Base-by-base conservation (phyloP, 2,113 vertebrate genomes). In the Aptenodytes forsteri region DNA sequence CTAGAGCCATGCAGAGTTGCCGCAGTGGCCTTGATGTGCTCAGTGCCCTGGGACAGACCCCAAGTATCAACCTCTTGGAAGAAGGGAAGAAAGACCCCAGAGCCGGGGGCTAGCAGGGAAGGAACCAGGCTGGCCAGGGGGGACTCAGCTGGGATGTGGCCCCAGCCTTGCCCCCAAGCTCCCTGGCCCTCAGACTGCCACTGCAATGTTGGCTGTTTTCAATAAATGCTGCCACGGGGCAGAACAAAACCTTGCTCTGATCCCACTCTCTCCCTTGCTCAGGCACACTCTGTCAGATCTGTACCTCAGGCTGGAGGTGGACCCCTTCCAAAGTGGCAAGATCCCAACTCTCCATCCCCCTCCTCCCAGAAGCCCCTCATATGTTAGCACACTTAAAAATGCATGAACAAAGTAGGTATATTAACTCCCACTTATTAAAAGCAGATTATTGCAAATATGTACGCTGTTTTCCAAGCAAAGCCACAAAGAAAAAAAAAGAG, bases 1-100 rank as follows among this genome's bases (percentile, higher is more conserved):
- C 42, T 49, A 62, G 46, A 79, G 46, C 23, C 25, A 62, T 0
- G 0, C 0, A 0, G 26, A 36, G 29, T 7, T 87, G 34, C 17
- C 1, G 3, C 3, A 5, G 40, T 8, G 12, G 30, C 16, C 55
- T 44, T 2, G 0, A 22, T 65, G 26, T 10, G 64, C 36, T 71
- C 36, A 27, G 54, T 36, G 46, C 4, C 26, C 14, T 3, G 11
- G 42, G 4, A 32, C 22, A 58, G 36, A 58, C 6, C 13, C 6
- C 40, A n/a, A 1, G 1, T 22, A 44, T 12, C 22, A 47, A 16
- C 2, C 5, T 12, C 42, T 47, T 38, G 20, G 32, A 90, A 89
- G 44, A 67, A 86, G 25, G 12, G 27, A 70, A 47, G 7, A 34
- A 61, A 79, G 11, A 21, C 9, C 5, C 4, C 8, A 64, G 17